Percentiles rank a stretch among this genome's conserved stretches.
Evolutionary conservation across 2,113 vertebrate genomes (phyloP).

Genomic region (Pollachius pollachius): DNA sequence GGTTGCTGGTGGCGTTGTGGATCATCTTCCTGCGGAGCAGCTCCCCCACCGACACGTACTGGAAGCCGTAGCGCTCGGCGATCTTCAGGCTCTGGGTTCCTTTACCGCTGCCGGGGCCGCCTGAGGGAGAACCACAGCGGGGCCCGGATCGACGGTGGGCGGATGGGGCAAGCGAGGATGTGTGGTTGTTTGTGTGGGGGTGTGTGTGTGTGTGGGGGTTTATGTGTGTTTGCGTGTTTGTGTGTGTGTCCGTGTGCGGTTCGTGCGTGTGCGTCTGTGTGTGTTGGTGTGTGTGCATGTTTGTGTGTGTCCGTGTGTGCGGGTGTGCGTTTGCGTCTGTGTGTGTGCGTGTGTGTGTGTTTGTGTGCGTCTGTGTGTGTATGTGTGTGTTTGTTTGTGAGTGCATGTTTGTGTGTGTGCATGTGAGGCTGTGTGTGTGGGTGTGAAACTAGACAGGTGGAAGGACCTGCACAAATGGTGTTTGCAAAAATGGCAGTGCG

Average conservation of each 20-base stretch:
- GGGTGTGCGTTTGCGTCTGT: no score
- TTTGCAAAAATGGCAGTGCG: background rate
- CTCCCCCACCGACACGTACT: conserved; percentile 95
- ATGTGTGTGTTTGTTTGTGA: background rate
- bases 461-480: background rate
- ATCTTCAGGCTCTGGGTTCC: conserved; percentile 98
- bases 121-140: conserved; percentile 59
- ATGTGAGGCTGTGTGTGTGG: background rate
- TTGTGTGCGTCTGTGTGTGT: conserved; percentile 31
- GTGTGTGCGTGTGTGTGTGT: no score
- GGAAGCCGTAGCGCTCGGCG: conserved; percentile 92
- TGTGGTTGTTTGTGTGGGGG: background rate
- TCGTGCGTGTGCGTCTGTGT: no score
- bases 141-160: conserved; percentile 38
- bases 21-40: conserved; percentile 94
- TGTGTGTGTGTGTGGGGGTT: no score
- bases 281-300: no score
- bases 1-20: conserved; percentile 93
- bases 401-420: conserved; percentile 33
- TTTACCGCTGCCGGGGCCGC: conserved; percentile 96
- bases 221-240: no score
- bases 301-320: no score
- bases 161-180: conserved; percentile 34
- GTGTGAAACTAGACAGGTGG: background rate
- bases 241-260: no score